Evolutionary conservation across 2,888 invertebrate genomes (phyloP), one percentile per base, ranked within the genome.

Genomic region (Abrostola triplasia): DNA sequence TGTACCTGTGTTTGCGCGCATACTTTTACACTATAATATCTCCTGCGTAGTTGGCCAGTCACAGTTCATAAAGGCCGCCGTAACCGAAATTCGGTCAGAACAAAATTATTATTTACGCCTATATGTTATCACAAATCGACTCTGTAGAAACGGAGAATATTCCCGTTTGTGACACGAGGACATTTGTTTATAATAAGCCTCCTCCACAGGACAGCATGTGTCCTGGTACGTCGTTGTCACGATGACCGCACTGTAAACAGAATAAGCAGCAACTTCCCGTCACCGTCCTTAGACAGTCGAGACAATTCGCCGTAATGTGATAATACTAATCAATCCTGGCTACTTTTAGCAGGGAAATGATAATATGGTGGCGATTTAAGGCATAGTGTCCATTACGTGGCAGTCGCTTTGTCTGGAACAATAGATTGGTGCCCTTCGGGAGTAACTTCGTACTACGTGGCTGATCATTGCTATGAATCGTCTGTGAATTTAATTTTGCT

Each of bases 201-300:
- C 47, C 57, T 71, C 71, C 72, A 72, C n/a, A 35, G 50, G 41
- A 50, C 36, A 8, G 12, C 24, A 42, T 6, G 24, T 24, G 24
- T 24, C 24, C 24, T 24, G 40, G 36, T 53, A 51, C 55, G 13
- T 63, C 44, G 48, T 40, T 63, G 77, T 71, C 52, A n/a, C 63
- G 70, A 81, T 80, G 85, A 85, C 72, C 73, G 67, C 79, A 68
- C 74, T 76, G 83, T 87, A 88, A 90, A 90, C 88, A 88, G 88
- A 84, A 88, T 92, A 91, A 92, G 85, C 82, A 82, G 85, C 73
- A 50, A 76, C 86, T 84, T 92, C 92, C 92, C 83, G 91, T 83
- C 82, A 66, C 56, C 48, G 73, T 85, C 81, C 84, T 85, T 79
- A 76, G 77, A 70, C 81, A 86, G 82, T 70, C 74, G 67, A 71